phyloP scores from a whole-genome alignment of 1,140 invertebrate genomes.

The Oncopodura yosiiana region DNA sequence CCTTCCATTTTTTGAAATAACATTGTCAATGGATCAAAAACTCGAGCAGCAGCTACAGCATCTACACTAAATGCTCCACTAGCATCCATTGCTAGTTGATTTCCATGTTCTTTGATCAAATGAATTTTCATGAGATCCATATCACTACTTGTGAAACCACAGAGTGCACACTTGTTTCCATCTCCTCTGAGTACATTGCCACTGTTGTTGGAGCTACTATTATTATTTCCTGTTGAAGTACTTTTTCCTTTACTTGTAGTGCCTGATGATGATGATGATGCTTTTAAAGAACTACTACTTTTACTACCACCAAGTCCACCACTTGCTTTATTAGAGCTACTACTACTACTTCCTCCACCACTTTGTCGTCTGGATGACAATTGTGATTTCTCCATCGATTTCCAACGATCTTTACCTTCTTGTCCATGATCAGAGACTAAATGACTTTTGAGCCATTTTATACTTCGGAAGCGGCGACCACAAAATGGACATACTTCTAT shows the following conservation, averaged over 20 bases:
- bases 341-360: neutral
- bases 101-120: conserved; percentile 46
- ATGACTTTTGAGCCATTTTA: conserved; percentile 82
- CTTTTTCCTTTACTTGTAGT: neutral
- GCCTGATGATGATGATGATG: neutral
- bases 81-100: conserved; percentile 27
- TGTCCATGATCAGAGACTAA: conserved; percentile 75
- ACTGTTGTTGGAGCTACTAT: neutral
- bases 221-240: neutral
- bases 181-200: conserved; percentile 9
- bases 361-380: conserved; percentile 5
- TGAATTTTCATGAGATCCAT: conserved; percentile 47
- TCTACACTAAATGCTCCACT: too few relatives aligned
- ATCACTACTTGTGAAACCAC: conserved; percentile 44
- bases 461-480: conserved; percentile 72
- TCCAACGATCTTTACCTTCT: conserved; percentile 58
- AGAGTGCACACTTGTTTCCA: conserved; percentile 42
- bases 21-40: conserved; percentile 30
- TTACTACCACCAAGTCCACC: neutral
- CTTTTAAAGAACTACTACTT: neutral
- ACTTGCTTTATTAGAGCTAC: neutral
- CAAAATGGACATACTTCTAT: conserved; percentile 81
- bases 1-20: conserved; percentile 35
- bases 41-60: too few relatives aligned
- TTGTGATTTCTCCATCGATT: conserved; percentile 44